Percentiles rank a stretch among this genome's conserved stretches.
Evolutionary conservation across 2,888 invertebrate genomes (phyloP).

Genomic region (Busseola fusca): DNA sequence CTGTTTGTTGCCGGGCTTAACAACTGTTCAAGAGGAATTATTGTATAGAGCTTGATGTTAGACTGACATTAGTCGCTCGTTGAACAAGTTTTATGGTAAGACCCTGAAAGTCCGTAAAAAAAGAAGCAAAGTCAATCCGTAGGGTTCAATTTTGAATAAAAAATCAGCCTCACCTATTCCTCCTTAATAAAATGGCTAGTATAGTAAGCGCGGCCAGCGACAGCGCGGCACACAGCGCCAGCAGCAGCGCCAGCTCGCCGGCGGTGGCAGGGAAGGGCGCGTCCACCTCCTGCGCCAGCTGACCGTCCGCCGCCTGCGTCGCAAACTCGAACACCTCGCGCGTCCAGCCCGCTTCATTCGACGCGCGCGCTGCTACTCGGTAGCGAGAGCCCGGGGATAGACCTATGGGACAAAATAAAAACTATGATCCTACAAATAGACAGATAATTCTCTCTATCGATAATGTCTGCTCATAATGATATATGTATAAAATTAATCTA

Average conservation of each 20-base stretch:
- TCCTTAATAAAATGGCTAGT: slow-evolving; percentile 89
- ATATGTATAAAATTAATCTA: too few species aligned
- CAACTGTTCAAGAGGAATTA: too few species aligned
- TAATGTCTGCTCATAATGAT: too few species aligned
- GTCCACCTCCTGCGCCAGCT: slow-evolving; percentile 84
- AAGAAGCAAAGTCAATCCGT: neutral
- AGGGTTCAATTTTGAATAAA: neutral
- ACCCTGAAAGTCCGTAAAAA: neutral
- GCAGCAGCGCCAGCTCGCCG: slow-evolving; percentile 82
- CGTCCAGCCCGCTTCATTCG: slow-evolving; percentile 90
- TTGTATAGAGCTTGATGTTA: too few species aligned
- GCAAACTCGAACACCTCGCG: slow-evolving; percentile 90
- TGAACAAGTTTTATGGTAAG: too few species aligned
- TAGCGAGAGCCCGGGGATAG: slow-evolving; percentile 89
- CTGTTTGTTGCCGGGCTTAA: too few species aligned
- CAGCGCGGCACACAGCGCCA: slow-evolving; percentile 88
- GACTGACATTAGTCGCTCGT: too few species aligned
- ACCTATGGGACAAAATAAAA: slow-evolving; percentile 64
- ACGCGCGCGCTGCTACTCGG: slow-evolving; percentile 89
- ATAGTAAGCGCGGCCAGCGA: slow-evolving; percentile 88
- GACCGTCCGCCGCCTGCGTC: slow-evolving; percentile 88
- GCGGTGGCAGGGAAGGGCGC: slow-evolving; percentile 86
- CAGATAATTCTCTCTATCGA: too few species aligned
- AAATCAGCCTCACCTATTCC: slow-evolving; percentile 77
- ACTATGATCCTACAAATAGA: too few species aligned